Conservation (phyloP, 2,888 invertebrate genomes). For the Melipona bicolor region DNA sequence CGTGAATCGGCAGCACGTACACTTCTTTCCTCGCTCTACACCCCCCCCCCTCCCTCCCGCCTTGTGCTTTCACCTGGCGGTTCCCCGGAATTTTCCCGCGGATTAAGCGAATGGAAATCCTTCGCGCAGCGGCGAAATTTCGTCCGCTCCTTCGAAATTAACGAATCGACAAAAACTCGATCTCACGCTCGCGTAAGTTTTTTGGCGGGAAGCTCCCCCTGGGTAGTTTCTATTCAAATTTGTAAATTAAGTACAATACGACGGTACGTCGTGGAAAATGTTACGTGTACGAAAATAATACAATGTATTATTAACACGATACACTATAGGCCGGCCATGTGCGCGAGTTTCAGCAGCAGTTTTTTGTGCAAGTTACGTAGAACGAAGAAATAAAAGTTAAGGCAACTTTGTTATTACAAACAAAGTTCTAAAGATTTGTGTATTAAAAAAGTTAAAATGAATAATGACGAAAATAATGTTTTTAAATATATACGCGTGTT, state of each 20-base stretch:
- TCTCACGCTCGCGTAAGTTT: background rate
- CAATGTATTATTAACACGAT: too few species aligned
- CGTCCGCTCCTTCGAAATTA: background rate
- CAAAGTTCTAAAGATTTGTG: too few species aligned
- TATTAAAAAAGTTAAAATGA: too few species aligned
- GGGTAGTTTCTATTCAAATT: background rate
- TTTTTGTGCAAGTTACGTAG: too few species aligned
- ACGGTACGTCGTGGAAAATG: background rate
- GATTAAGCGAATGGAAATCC: constrained; percentile 11
- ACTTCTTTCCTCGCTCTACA: background rate
- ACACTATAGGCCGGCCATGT: too few species aligned
- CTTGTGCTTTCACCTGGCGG: background rate
- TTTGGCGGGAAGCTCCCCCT: background rate
- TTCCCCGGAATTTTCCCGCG: background rate
- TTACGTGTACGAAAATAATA: too few species aligned
- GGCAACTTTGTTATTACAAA: too few species aligned
- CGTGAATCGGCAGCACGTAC: constrained; percentile 28
- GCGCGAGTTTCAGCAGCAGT: too few species aligned
- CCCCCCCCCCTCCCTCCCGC: background rate
- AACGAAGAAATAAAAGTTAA: too few species aligned
- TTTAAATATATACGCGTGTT: too few species aligned
- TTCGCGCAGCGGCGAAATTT: background rate
- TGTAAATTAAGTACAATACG: background rate
- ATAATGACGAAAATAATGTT: too few species aligned
- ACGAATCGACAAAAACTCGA: background rate